A percentile compares a stretch with the other conserved stretches of the same genome.
These are phyloP conservation scores for Eriosoma lanigerum DNA, from an alignment of 1,140 invertebrate genomes.

Conservation along the genomic window DNA sequence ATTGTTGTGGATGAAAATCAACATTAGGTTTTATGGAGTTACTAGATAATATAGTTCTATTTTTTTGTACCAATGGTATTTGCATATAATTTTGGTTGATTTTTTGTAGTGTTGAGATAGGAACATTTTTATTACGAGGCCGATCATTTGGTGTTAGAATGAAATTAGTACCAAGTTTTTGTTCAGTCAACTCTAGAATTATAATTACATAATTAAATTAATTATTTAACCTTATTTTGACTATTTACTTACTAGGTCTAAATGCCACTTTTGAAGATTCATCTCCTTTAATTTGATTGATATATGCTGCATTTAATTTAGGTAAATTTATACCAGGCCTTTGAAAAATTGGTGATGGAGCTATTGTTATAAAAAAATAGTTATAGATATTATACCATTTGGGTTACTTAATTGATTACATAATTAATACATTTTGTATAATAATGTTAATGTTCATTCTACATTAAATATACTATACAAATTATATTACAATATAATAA, in stretches of 20 bases:
- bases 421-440: background rate
- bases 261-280: background rate
- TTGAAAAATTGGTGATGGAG: conserved; percentile 21
- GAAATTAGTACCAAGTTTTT: conserved; percentile 23
- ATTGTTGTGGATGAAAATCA: conserved; percentile 16
- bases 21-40: conserved; percentile 8
- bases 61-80: conserved; percentile 36
- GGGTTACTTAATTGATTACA: background rate
- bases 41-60: background rate
- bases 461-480: no score
- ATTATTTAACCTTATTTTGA: background rate
- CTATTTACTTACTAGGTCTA: conserved; percentile 19
- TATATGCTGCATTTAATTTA: conserved; percentile 12
- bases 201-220: background rate
- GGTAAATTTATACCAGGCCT: background rate
- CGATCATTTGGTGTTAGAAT: conserved; percentile 35
- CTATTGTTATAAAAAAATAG: background rate
- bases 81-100: conserved; percentile 33
- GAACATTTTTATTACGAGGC: conserved; percentile 20
- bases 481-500: no score
- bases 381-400: background rate
- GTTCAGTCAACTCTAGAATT: conserved; percentile 27
- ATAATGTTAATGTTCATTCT: no score
- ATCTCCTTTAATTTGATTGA: background rate
- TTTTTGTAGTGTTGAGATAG: conserved; percentile 34